Percentiles rank a stretch among this genome's conserved stretches.
Evolutionary conservation across 1,140 invertebrate genomes (phyloP).

Genomic region (Cyclargus thomasi): DNA sequence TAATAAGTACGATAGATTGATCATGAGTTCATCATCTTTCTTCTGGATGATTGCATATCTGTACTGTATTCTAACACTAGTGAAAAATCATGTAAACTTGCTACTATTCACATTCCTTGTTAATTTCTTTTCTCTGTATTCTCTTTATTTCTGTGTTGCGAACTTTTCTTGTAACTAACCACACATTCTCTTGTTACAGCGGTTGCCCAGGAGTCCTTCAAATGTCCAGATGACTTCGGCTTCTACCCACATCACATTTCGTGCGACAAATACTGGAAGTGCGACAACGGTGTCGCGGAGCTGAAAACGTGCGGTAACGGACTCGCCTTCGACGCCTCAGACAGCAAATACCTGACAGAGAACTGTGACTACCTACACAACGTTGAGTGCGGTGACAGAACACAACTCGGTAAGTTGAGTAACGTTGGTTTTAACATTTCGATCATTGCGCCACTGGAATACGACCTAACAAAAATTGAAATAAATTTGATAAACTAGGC

Average conservation of each 20-base stretch:
- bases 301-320: slow-evolving; percentile 96
- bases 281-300: slow-evolving; percentile 90
- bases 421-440: too few relatives aligned
- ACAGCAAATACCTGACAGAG: slow-evolving; percentile 92
- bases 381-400: slow-evolving; percentile 93
- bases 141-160: too few relatives aligned
- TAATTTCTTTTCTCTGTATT: too few relatives aligned
- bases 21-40: too few relatives aligned
- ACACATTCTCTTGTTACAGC: slow-evolving; percentile 74
- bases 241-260: slow-evolving; percentile 93
- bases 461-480: too few relatives aligned
- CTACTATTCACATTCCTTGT: too few relatives aligned
- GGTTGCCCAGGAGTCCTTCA: slow-evolving; percentile 86
- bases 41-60: too few relatives aligned
- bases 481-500: too few relatives aligned
- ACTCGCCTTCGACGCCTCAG: slow-evolving; percentile 91
- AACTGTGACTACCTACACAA: slow-evolving; percentile 97
- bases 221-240: slow-evolving; percentile 95
- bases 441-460: too few relatives aligned
- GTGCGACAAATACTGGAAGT: slow-evolving; percentile 97
- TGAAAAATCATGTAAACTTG: too few relatives aligned
- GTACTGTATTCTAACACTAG: too few relatives aligned
- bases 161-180: slow-evolving; percentile 84
- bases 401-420: slow-evolving; percentile 83
- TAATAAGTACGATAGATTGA: too few relatives aligned